phyloP scores from a whole-genome alignment of 2,888 invertebrate genomes.

The Tinea semifulvella region DNA sequence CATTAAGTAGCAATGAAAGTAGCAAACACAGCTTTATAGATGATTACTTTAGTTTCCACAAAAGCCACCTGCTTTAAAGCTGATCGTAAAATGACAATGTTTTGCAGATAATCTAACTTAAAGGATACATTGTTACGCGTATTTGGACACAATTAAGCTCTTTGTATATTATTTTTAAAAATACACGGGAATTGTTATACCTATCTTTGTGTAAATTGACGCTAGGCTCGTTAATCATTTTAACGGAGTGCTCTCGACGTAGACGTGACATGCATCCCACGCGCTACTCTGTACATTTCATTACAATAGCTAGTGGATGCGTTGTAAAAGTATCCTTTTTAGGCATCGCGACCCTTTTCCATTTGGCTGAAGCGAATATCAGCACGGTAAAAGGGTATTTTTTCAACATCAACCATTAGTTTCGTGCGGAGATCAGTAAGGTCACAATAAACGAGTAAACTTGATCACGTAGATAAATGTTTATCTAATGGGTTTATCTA shows the following conservation, averaged over 20 bases:
- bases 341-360: constrained; percentile 9
- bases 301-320: constrained; percentile 4
- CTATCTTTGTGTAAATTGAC: not conserved
- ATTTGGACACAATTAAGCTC: too few relatives aligned
- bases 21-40: too few relatives aligned
- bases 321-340: constrained; percentile 5
- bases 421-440: not conserved
- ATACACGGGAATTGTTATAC: not conserved
- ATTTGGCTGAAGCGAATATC: constrained; percentile 7
- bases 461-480: too few relatives aligned
- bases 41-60: too few relatives aligned
- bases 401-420: constrained; percentile 1
- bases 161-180: too few relatives aligned
- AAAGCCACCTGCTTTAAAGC: too few relatives aligned
- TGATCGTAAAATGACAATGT: too few relatives aligned
- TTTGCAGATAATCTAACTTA: too few relatives aligned
- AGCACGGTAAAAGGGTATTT: constrained; percentile 5
- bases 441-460: not conserved
- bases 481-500: too few relatives aligned
- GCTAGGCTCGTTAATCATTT: constrained; percentile 3
- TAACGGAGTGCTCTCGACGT: constrained; percentile 2
- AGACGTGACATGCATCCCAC: constrained; percentile 1
- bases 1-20: too few relatives aligned
- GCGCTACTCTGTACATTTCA: not conserved
- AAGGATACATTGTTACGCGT: too few relatives aligned